Conservation (phyloP, 1,140 invertebrate genomes). For the Drosophila novamexicana region DNA sequence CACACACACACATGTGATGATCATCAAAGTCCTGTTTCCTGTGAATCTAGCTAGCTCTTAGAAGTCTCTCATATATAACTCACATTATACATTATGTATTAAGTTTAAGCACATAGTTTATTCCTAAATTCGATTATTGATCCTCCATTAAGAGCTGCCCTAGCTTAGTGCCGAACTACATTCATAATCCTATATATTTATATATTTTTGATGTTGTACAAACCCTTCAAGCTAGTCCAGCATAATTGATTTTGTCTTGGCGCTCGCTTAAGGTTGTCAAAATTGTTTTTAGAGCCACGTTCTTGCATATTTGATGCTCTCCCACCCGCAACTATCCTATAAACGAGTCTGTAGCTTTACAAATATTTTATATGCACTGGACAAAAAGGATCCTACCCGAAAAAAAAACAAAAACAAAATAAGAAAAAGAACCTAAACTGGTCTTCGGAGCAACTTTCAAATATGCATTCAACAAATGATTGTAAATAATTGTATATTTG, state of each 20-base stretch:
- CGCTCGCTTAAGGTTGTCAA: constrained; percentile 17
- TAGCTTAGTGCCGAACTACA: constrained; percentile 53
- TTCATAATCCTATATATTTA: constrained; percentile 25
- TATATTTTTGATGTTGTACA: constrained; percentile 29
- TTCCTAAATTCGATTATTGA: constrained; percentile 33
- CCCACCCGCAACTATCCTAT: constrained; percentile 17
- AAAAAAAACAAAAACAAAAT: not conserved
- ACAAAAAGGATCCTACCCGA: constrained; percentile 8
- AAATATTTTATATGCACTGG: constrained; percentile 33
- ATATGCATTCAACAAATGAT: constrained; percentile 44
- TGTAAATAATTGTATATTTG: constrained; percentile 67
- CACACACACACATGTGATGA: constrained; percentile 70
- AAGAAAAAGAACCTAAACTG: constrained; percentile 22
- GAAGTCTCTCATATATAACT: constrained; percentile 69
- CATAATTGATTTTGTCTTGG: constrained; percentile 43
- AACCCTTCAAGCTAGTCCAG: constrained; percentile 45
- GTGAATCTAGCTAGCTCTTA: constrained; percentile 78
- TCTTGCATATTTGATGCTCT: constrained; percentile 18
- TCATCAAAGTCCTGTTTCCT: constrained; percentile 81
- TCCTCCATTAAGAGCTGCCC: constrained; percentile 50
- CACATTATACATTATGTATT: constrained; percentile 44
- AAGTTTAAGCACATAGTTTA: constrained; percentile 45
- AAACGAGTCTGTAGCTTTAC: constrained; percentile 30
- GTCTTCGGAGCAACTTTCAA: constrained; percentile 51
- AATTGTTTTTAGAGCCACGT: constrained; percentile 28